Percentiles rank a stretch among this genome's conserved stretches.
Evolutionary conservation across 1,140 invertebrate genomes (phyloP).

Genomic region (Dendroctonus valens): DNA sequence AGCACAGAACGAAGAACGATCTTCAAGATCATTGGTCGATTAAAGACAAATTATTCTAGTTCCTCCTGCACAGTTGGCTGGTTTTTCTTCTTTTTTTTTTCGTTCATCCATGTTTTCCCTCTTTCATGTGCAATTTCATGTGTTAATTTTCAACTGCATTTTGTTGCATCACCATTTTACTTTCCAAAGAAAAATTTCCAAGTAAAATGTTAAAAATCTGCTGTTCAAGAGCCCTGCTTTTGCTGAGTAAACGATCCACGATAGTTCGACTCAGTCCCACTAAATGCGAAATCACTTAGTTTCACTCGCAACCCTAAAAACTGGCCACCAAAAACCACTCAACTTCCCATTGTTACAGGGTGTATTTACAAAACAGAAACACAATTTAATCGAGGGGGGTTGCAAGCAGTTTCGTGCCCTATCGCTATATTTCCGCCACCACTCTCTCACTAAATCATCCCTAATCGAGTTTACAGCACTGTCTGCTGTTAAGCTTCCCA

Average conservation of each 20-base stretch:
- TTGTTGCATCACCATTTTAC: too few relatives aligned
- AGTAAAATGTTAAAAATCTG: too few relatives aligned
- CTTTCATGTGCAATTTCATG: too few relatives aligned
- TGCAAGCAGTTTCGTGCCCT: slow-evolving; percentile 31
- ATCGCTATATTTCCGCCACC: slow-evolving; percentile 35
- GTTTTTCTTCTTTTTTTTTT: too few relatives aligned
- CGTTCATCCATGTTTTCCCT: too few relatives aligned
- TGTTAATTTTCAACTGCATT: too few relatives aligned
- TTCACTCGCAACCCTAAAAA: slow-evolving; percentile 1
- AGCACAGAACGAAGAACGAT: too few relatives aligned
- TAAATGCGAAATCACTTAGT: slow-evolving; percentile 17
- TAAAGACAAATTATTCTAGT: too few relatives aligned
- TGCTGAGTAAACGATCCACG: background rate
- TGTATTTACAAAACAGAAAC: slow-evolving; percentile 30
- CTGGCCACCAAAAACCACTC: slow-evolving; percentile 18
- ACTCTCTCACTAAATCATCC: slow-evolving; percentile 36
- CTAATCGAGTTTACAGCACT: slow-evolving; percentile 36
- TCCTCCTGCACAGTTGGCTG: too few relatives aligned
- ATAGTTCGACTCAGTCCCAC: background rate
- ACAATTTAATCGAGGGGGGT: slow-evolving; percentile 27
- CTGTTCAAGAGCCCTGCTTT: background rate
- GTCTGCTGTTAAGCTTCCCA: slow-evolving; percentile 36
- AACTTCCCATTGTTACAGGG: slow-evolving; percentile 26
- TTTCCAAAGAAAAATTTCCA: too few relatives aligned
- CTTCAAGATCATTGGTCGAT: too few relatives aligned